Conservation (phyloP, 2,888 invertebrate genomes). For the Erannis defoliaria region DNA sequence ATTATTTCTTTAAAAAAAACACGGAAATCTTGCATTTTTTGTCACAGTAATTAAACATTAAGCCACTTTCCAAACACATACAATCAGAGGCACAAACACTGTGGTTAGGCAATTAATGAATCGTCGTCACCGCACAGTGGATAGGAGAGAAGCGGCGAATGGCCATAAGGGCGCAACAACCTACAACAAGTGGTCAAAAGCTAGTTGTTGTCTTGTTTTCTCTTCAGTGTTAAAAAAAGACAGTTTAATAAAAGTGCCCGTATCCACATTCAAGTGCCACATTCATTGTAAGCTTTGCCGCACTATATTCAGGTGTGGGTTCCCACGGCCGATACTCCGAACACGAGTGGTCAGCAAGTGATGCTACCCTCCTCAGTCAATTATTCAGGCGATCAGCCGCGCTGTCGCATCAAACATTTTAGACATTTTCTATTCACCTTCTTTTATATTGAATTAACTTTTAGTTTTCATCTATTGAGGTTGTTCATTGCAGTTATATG, state of each 20-base stretch:
- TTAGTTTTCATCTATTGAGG: not conserved
- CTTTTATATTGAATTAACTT: not conserved
- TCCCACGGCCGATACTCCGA: conserved; percentile 12
- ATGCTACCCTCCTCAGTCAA: conserved; percentile 26
- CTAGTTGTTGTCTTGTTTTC: no score
- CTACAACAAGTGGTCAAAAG: no score
- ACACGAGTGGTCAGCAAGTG: conserved; percentile 2
- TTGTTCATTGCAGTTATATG: no score
- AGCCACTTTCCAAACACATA: conserved; percentile 29
- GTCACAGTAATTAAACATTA: conserved; percentile 41
- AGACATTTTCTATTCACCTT: not conserved
- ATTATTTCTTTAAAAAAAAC: not conserved
- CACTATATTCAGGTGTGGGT: conserved; percentile 12
- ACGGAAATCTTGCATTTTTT: conserved; percentile 17
- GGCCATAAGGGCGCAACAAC: no score
- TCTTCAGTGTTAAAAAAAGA: no score
- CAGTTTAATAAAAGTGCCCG: no score
- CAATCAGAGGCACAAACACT: conserved; percentile 33
- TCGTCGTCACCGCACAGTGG: conserved; percentile 8
- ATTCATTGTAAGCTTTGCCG: not conserved
- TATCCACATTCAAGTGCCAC: no score
- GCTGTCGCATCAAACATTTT: conserved; percentile 20
- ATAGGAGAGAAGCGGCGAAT: not conserved
- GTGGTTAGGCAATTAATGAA: conserved; percentile 39
- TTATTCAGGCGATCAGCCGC: conserved; percentile 41